Evolutionary conservation across 2,888 invertebrate genomes (phyloP), one percentile per base, ranked within the genome.

Genomic region (Caenorhabditis sulstoni): DNA sequence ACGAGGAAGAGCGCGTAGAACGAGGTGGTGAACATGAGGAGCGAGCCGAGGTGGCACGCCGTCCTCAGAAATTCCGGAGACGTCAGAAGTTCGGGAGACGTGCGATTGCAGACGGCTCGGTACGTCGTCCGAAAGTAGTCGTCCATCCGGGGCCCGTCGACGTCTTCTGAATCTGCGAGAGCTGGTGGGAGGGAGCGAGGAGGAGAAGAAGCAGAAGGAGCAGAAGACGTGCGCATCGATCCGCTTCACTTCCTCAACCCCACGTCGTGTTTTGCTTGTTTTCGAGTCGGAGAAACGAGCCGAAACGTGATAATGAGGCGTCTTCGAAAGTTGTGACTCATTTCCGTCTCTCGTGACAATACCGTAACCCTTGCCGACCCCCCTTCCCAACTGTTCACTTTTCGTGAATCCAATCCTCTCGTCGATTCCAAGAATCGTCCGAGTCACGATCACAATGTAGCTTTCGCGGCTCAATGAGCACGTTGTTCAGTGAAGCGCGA

Each of bases 21-120:
- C 23, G 52, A 52, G 29, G 52, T 29, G 52, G 52, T 29, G 52
- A 52, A 52, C 52, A 52, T 52, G 52, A 52, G 14, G n/a, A 52
- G 29, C 20, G 52, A 52, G 9, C 52, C 52, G 12, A 52, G 4
- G n/a, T 52, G 52, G n/a, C 52, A 52, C 18, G 52, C 52, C n/a
- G 23, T 52, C 23, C 29, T 52, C 23, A 52, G 52, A 23, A 52
- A 52, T 52, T 52, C 52, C 29, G 52, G 52, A 12, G 52, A 29
- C 11, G 23, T 23, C 0, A 52, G 29, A 11, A 52, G 3, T 12
- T 8, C 3, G 49, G 14, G 14, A 3, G 49, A 49, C 22, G 29
- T 29, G 29, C 20, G 49, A 22, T 49, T 49, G 22, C 49, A 49
- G 1, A 3, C 2, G 49, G 49, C 12, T 8, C 20, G 20, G 22